These are phyloP conservation scores for Nudaria mundana DNA, from an alignment of 2,888 invertebrate genomes.

Conservation along the genomic window DNA sequence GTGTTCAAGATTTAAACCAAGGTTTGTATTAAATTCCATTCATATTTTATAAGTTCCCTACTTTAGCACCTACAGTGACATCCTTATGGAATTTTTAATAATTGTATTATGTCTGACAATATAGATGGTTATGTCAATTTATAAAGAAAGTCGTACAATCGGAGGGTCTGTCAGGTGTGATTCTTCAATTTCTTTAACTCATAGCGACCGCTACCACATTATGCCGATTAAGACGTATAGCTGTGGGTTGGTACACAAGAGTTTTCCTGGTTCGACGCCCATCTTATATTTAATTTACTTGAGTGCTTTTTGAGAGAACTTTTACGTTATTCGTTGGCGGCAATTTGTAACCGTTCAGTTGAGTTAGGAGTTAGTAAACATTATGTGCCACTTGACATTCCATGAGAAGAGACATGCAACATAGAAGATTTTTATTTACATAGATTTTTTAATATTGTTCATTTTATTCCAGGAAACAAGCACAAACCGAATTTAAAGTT, in stretches of 20 bases:
- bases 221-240: slow-evolving; percentile 78
- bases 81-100: slow-evolving; percentile 20
- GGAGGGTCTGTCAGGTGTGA: slow-evolving; percentile 65
- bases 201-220: slow-evolving; percentile 67
- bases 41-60: neutral
- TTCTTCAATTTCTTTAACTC: slow-evolving; percentile 59
- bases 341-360: slow-evolving; percentile 77
- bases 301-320: slow-evolving; percentile 75
- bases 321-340: slow-evolving; percentile 64
- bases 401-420: slow-evolving; percentile 34
- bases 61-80: slow-evolving; percentile 1
- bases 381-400: slow-evolving; percentile 52
- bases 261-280: slow-evolving; percentile 59
- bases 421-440: neutral
- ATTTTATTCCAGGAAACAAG: slow-evolving; percentile 69
- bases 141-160: slow-evolving; percentile 36
- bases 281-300: slow-evolving; percentile 76
- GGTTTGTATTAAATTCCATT: slow-evolving; percentile 62
- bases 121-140: slow-evolving; percentile 59
- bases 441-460: neutral
- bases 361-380: slow-evolving; percentile 61
- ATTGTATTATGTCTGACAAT: slow-evolving; percentile 44
- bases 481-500: slow-evolving; percentile 88
- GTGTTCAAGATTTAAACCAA: slow-evolving; percentile 87
- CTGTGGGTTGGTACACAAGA: slow-evolving; percentile 63